Conservation (phyloP, 2,888 invertebrate species). For the Drosophila imparisetae region DNA sequence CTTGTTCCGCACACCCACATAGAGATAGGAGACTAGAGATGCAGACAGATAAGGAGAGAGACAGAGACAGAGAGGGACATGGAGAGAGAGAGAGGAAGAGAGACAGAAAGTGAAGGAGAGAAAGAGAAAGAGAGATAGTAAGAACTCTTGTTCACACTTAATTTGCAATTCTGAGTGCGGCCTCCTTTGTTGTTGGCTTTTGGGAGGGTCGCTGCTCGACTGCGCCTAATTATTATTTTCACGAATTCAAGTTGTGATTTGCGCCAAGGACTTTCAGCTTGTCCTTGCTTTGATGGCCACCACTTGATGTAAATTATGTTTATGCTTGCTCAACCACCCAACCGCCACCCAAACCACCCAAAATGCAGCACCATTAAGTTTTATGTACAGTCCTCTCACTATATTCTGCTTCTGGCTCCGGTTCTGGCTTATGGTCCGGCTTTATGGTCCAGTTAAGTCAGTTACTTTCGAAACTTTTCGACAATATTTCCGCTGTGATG, state of each 20-base stretch:
- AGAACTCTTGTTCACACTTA: constrained; percentile 77
- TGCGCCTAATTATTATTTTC: constrained; percentile 76
- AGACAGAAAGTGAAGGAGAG: background rate
- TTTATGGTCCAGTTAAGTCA: constrained; percentile 48
- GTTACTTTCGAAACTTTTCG: constrained; percentile 47
- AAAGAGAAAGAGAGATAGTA: background rate
- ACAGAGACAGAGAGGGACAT: background rate
- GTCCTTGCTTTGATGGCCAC: constrained; percentile 45
- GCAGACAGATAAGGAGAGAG: background rate
- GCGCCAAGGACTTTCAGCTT: constrained; percentile 46
- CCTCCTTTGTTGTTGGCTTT: constrained; percentile 51
- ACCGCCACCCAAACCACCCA: background rate
- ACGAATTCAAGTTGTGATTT: constrained; percentile 65
- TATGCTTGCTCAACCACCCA: constrained; percentile 50
- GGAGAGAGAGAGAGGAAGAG: background rate
- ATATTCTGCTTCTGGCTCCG: constrained; percentile 10
- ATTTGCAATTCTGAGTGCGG: constrained; percentile 75
- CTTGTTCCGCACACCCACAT: constrained; percentile 25
- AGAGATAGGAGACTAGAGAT: background rate
- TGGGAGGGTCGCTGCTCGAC: constrained; percentile 12
- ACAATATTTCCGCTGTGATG: constrained; percentile 31
- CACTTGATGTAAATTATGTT: constrained; percentile 72
- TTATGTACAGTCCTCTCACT: constrained; percentile 45
- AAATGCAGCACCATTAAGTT: constrained; percentile 62
- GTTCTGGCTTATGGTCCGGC: constrained; percentile 27